Percentiles rank a stretch among this genome's conserved stretches.
Evolutionary conservation across 2,888 invertebrate species (phyloP).

Genomic region (Parthenolecanium corni): DNA sequence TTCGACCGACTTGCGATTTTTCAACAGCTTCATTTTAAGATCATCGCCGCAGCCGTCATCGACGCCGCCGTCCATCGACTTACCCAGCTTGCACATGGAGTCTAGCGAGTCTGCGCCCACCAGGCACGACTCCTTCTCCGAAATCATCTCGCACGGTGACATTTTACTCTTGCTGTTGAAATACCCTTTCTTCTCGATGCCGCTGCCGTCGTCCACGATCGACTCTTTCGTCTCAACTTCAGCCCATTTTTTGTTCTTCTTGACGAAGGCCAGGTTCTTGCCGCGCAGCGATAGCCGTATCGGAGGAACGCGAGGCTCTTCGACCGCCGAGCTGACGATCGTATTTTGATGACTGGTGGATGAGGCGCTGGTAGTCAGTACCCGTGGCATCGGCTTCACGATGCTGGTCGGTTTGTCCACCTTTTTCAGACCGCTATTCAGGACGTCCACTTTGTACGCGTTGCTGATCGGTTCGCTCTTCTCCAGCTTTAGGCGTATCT

Average conservation of each 20-base stretch:
- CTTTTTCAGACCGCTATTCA: conserved; percentile 35
- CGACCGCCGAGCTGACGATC: conserved; percentile 36
- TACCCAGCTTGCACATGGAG: not conserved
- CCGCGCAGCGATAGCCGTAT: conserved; percentile 76
- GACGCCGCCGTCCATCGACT: not conserved
- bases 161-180: conserved; percentile 16
- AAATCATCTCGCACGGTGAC: conserved; percentile 10
- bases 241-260: conserved; percentile 47
- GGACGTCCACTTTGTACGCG: conserved; percentile 69
- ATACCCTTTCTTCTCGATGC: conserved; percentile 12
- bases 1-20: not conserved
- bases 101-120: not conserved
- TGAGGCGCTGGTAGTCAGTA: conserved; percentile 12
- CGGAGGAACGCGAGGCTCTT: conserved; percentile 74
- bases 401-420: conserved; percentile 13
- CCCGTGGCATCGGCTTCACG: conserved; percentile 14
- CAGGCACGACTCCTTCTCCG: not conserved
- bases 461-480: conserved; percentile 67
- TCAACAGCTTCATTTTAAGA: conserved; percentile 1
- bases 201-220: not conserved
- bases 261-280: conserved; percentile 66
- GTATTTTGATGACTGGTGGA: conserved; percentile 15
- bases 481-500: conserved; percentile 67
- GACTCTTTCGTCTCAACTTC: conserved; percentile 13
- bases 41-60: conserved; percentile 11